A percentile compares a stretch with the other conserved stretches of the same genome.
phyloP scores from a whole-genome alignment of 2,888 invertebrate genomes.

The Eristalis intricaria region DNA sequence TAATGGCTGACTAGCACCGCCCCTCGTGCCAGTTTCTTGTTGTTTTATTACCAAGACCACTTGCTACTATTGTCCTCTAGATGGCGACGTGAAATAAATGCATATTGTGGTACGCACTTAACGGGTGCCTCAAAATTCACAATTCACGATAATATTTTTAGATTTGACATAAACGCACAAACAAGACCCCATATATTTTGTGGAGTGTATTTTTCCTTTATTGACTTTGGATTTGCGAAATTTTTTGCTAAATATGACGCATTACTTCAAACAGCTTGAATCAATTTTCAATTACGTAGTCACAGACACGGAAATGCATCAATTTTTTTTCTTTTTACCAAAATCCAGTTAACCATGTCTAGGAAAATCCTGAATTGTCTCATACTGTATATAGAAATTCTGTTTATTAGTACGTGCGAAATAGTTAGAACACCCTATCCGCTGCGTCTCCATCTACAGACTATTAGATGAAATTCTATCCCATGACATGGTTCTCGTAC shows the following conservation, averaged over 20 bases:
- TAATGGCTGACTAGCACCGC: conserved; percentile 76
- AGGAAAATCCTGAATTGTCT: no score
- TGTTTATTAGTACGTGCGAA: not conserved
- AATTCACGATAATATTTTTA: not conserved
- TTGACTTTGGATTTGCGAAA: no score
- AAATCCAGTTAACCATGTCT: no score
- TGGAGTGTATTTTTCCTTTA: no score
- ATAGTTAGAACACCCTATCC: not conserved
- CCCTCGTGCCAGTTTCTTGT: conserved; percentile 50
- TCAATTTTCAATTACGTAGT: no score
- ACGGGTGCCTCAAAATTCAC: not conserved
- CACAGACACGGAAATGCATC: no score
- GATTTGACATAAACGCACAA: no score
- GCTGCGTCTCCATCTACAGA: not conserved
- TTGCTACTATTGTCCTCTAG: conserved; percentile 30
- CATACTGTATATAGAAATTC: no score
- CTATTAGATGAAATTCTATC: not conserved
- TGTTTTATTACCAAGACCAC: conserved; percentile 1
- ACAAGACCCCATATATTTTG: no score
- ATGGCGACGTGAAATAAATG: conserved; percentile 32
- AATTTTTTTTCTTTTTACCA: no score
- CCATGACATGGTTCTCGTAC: not conserved
- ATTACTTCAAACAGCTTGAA: no score
- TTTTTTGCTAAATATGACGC: no score
- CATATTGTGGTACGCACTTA: not conserved